These are phyloP conservation scores for Pyrgilauda ruficollis DNA, from an alignment of 2,113 vertebrate genomes.

Conservation along the genomic window DNA sequence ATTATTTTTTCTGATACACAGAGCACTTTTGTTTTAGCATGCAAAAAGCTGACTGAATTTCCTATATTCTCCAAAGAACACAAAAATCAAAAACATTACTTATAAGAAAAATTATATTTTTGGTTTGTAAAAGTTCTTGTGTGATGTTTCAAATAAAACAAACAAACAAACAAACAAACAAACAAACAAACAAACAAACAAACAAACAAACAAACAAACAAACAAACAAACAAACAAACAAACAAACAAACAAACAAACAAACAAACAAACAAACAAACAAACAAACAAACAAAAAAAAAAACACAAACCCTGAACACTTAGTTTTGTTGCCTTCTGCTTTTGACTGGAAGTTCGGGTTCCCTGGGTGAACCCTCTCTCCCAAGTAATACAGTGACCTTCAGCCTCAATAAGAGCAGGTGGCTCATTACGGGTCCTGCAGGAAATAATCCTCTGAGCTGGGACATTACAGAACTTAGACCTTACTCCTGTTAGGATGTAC, in stretches of 20 bases:
- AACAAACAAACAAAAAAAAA: fast-evolving
- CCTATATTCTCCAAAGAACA: neutral
- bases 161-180: neutral
- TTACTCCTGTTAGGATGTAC: neutral
- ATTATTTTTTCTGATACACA: neutral
- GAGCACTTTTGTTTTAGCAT: neutral
- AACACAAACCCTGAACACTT: neutral
- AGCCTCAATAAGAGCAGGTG: neutral
- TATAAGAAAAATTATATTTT: neutral
- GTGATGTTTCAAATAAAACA: neutral
- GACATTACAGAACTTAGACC: neutral
- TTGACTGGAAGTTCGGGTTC: neutral
- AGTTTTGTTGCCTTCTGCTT: neutral
- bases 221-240: neutral
- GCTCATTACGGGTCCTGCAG: neutral
- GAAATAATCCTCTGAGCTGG: neutral
- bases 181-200: neutral
- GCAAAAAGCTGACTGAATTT: neutral
- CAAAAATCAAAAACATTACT: neutral
- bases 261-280: neutral
- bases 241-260: neutral
- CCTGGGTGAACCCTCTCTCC: neutral
- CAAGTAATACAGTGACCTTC: neutral
- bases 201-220: neutral
- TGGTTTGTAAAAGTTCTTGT: neutral